These are phyloP conservation scores for Labrus mixtus DNA, from an alignment of 2,113 vertebrate genomes.

Conservation along the genomic window DNA sequence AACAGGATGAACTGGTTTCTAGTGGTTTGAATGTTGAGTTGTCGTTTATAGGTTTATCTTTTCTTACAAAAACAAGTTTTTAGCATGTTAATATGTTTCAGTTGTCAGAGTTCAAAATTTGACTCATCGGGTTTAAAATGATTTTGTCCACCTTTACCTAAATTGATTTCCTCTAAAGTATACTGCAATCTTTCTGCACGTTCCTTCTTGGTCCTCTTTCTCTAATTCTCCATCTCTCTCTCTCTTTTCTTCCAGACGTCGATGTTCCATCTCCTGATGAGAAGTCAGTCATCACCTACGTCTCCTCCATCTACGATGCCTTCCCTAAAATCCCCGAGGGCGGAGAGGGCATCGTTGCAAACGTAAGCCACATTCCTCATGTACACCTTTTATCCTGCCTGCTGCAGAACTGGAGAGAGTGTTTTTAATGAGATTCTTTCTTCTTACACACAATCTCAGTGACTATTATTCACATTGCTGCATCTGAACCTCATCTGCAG, in stretches of 20 bases:
- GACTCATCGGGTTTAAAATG: not conserved
- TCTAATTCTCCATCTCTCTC: not conserved
- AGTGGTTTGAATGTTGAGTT: too few relatives aligned
- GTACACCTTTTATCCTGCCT: not conserved
- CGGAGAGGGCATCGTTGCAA: slow-evolving; percentile 93
- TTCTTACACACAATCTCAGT: not conserved
- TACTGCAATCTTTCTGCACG: not conserved
- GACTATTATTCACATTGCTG: not conserved
- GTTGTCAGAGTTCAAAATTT: too few relatives aligned
- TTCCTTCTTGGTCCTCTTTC: not conserved
- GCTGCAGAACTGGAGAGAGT: not conserved
- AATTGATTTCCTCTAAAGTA: not conserved
- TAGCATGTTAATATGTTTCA: too few relatives aligned
- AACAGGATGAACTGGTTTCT: too few relatives aligned
- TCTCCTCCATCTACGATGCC: slow-evolving; percentile 99
- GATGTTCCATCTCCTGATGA: slow-evolving; percentile 97
- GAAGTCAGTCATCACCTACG: slow-evolving; percentile 98
- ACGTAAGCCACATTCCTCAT: slow-evolving; percentile 80
- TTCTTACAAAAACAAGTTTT: too few relatives aligned
- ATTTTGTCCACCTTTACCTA: not conserved
- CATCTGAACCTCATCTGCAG: not conserved
- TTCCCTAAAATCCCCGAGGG: slow-evolving; percentile 99
- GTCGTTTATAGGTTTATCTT: too few relatives aligned
- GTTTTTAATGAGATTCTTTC: not conserved
- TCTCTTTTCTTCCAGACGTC: slow-evolving; percentile 86